Conservation (phyloP, 2,888 invertebrate genomes). For the Tetramorium bicarinatum region DNA sequence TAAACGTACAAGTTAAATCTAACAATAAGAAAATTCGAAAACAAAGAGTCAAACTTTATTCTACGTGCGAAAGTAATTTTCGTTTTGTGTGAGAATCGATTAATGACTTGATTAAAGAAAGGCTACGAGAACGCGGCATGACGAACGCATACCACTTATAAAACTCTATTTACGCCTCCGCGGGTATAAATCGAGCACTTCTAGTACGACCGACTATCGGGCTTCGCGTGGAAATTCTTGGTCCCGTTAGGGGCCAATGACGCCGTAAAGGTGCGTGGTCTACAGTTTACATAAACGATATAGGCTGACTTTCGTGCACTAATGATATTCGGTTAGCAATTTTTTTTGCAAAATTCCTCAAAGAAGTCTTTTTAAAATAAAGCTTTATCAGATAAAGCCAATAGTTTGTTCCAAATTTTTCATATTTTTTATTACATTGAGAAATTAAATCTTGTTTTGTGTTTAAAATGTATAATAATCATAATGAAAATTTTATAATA, state of each 20-base stretch:
- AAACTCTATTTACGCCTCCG: conserved; percentile 30
- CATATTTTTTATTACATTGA: background rate
- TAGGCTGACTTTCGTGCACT: background rate
- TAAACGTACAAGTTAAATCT: background rate
- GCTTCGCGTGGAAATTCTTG: conserved; percentile 53
- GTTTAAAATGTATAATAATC: background rate
- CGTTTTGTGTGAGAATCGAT: conserved; percentile 10
- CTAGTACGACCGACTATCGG: conserved; percentile 11
- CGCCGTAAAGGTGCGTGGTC: conserved; percentile 61
- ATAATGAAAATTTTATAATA: background rate
- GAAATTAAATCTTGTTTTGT: background rate
- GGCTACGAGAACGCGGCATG: background rate
- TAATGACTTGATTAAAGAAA: conserved; percentile 9
- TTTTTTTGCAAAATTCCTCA: background rate
- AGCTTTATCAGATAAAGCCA: background rate
- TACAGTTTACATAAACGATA: conserved; percentile 55
- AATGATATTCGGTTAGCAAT: conserved; percentile 2
- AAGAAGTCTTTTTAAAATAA: background rate
- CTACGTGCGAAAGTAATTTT: conserved; percentile 5
- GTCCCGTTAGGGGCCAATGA: conserved; percentile 72
- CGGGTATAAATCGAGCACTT: conserved; percentile 41
- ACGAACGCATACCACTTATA: background rate
- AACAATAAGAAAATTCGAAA: background rate
- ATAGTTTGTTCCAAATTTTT: background rate
- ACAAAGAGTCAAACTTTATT: background rate